Conservation (phyloP, 2,113 vertebrate species). For the Hoplias malabaricus region DNA sequence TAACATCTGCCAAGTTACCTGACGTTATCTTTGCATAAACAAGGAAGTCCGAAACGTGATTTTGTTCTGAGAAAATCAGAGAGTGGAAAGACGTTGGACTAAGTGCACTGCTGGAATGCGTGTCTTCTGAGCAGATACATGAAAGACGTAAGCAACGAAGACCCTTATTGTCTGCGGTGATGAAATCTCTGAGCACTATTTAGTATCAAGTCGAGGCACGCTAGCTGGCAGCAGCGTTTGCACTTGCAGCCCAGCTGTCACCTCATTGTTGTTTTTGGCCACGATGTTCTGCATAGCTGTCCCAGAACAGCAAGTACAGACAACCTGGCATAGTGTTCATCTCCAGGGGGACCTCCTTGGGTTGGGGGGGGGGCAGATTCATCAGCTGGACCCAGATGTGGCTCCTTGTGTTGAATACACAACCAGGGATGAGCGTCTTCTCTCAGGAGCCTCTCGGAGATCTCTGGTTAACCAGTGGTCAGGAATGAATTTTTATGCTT, state of each 20-base stretch:
- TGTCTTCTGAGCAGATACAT: constrained; percentile 7
- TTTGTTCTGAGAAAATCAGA: not conserved
- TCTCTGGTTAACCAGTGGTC: not conserved
- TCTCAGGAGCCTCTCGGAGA: not conserved
- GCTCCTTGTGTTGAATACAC: not conserved
- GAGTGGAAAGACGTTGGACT: not conserved
- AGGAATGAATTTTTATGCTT: no score
- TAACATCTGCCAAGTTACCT: no score
- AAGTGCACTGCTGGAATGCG: not conserved
- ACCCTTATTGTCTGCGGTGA: not conserved
- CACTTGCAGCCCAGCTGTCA: not conserved
- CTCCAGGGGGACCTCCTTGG: constrained; percentile 8
- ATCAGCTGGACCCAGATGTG: constrained; percentile 49
- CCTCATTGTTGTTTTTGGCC: constrained; percentile 34
- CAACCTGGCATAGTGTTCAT: constrained; percentile 15
- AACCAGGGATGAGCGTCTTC: not conserved
- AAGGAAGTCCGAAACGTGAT: not conserved
- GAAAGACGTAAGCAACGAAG: not conserved
- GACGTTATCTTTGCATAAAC: constrained; percentile 1
- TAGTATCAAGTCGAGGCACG: constrained; percentile 16
- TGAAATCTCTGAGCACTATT: not conserved
- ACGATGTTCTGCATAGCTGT: constrained; percentile 2
- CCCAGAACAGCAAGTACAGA: not conserved
- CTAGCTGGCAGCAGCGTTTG: not conserved
- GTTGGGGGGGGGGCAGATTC: constrained; percentile 35